Evolutionary conservation across 37 sponge, comb jelly and placozoan species (phyloP).

Genomic region (Aphrocallistes beatrix): DNA sequence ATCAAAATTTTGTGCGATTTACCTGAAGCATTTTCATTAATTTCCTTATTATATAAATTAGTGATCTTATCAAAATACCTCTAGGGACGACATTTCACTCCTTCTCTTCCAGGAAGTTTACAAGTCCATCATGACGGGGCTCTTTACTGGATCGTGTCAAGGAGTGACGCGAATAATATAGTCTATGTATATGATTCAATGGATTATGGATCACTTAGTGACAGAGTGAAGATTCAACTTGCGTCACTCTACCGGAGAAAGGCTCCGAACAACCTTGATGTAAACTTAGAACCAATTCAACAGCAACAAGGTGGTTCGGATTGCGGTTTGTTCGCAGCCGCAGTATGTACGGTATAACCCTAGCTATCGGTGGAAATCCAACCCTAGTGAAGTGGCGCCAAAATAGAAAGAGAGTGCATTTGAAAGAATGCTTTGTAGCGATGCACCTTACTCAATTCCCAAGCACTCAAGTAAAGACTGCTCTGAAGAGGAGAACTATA

Average conservation of each 20-base stretch:
- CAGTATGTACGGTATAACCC: not conserved
- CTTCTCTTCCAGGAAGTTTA: not conserved
- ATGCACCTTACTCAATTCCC: slow-evolving; percentile 1
- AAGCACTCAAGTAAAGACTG: not conserved
- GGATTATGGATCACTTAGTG: not conserved
- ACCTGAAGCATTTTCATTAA: too few species aligned
- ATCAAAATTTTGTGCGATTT: too few species aligned
- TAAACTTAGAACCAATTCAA: not conserved
- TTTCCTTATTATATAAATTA: not conserved
- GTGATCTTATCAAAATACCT: not conserved
- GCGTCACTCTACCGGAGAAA: not conserved
- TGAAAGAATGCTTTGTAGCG: not conserved
- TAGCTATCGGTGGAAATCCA: not conserved
- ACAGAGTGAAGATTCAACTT: not conserved
- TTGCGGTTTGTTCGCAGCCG: slow-evolving; percentile 10
- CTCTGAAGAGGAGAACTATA: not conserved
- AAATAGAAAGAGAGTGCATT: not conserved
- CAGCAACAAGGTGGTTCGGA: not conserved
- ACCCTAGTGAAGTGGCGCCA: not conserved
- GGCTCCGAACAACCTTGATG: not conserved
- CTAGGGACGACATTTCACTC: not conserved
- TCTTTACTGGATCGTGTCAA: not conserved
- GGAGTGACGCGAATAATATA: not conserved
- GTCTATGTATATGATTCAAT: not conserved
- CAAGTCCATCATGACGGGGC: slow-evolving; percentile 14